Percentiles rank a stretch among this genome's conserved stretches.
Conservation (phyloP, 2,113 vertebrate species). For the Drymodes brunneopygia region DNA sequence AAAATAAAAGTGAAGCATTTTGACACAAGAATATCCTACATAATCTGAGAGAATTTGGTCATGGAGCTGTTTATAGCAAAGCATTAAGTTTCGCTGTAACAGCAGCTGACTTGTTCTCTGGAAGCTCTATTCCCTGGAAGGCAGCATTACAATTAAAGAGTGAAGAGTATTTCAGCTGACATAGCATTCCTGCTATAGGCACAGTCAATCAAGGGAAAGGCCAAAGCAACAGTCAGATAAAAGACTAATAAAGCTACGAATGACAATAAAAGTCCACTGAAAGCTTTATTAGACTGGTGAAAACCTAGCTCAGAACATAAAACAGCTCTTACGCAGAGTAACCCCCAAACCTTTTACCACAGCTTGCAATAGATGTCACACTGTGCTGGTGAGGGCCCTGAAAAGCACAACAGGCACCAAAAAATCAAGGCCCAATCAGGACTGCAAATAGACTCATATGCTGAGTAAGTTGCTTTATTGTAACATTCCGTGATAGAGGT, state of each 20-base stretch:
- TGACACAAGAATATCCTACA: neutral
- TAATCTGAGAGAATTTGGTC: neutral
- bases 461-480: neutral
- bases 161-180: constrained; percentile 49
- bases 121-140: constrained; percentile 34
- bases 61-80: constrained; percentile 4
- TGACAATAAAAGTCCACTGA: constrained; percentile 56
- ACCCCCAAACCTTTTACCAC: neutral
- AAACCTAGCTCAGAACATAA: constrained; percentile 11
- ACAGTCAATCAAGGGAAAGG: constrained; percentile 54
- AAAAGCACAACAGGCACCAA: neutral
- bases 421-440: neutral
- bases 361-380: neutral
- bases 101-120: neutral
- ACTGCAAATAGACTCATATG: neutral
- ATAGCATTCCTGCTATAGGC: constrained; percentile 32
- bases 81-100: neutral
- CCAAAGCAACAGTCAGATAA: constrained; percentile 60
- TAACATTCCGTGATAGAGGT: neutral
- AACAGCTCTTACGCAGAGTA: neutral
- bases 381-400: neutral
- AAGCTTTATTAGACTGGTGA: constrained; percentile 58
- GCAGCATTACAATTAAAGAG: constrained; percentile 36
- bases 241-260: constrained; percentile 54
- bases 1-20: neutral